A percentile compares a stretch with the other conserved stretches of the same genome.
phyloP scores from a whole-genome alignment of 2,113 vertebrate genomes.

The Oxyruncus cristatus region DNA sequence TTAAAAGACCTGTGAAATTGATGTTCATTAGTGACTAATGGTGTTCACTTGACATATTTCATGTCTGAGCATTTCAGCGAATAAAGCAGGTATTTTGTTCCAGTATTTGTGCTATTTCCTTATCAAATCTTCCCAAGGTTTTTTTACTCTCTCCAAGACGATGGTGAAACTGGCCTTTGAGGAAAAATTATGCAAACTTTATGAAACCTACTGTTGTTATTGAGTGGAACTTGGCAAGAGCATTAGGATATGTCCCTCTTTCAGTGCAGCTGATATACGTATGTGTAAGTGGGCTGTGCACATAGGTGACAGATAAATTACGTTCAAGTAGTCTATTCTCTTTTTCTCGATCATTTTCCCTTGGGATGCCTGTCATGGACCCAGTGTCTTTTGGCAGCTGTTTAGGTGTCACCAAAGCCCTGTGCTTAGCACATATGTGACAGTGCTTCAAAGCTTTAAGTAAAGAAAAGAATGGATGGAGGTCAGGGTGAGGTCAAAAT shows the following conservation, averaged over 20 bases:
- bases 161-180: background rate
- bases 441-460: background rate
- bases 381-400: background rate
- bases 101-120: background rate
- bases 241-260: background rate
- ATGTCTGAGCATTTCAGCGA: background rate
- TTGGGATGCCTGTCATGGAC: background rate
- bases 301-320: background rate
- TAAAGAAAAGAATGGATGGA: background rate
- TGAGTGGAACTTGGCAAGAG: background rate
- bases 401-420: background rate
- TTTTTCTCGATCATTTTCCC: background rate
- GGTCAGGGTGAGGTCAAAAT: background rate
- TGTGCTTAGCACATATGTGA: background rate
- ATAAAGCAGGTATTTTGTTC: background rate
- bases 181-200: background rate
- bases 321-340: background rate
- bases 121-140: background rate
- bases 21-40: background rate
- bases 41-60: background rate
- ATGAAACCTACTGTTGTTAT: background rate
- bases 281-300: background rate
- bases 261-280: background rate
- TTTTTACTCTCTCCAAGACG: background rate
- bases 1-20: background rate